phyloP scores from a whole-genome alignment of 2,888 invertebrate species.

The Apeira syringaria region DNA sequence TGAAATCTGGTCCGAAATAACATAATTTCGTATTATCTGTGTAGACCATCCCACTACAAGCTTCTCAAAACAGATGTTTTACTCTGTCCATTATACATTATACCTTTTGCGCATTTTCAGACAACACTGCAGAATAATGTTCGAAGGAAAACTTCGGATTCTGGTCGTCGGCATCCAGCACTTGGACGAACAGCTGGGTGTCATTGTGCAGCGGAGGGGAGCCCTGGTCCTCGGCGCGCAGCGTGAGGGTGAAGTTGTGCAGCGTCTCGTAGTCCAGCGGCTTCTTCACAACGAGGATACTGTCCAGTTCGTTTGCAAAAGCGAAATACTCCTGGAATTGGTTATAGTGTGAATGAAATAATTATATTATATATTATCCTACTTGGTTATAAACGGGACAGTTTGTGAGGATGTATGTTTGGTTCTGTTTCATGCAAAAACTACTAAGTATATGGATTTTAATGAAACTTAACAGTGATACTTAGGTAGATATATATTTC shows the following conservation, averaged over 20 bases:
- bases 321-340: slow-evolving; percentile 88
- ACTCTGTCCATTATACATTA: slow-evolving; percentile 1
- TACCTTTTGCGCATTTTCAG: slow-evolving; percentile 83
- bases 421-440: too few relatives aligned
- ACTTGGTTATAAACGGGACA: too few relatives aligned
- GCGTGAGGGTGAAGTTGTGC: slow-evolving; percentile 89
- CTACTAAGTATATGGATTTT: too few relatives aligned
- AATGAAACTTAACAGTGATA: too few relatives aligned
- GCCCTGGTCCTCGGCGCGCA: slow-evolving; percentile 92
- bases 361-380: too few relatives aligned
- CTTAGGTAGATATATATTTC: too few relatives aligned
- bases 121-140: slow-evolving; percentile 88
- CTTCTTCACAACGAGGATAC: slow-evolving; percentile 90
- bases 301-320: slow-evolving; percentile 93
- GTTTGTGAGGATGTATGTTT: too few relatives aligned
- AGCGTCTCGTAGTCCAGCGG: slow-evolving; percentile 93
- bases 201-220: slow-evolving; percentile 90
- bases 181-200: slow-evolving; percentile 88
- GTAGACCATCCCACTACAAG: too few relatives aligned
- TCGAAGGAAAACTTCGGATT: slow-evolving; percentile 92
- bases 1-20: too few relatives aligned
- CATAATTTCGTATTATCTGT: too few relatives aligned
- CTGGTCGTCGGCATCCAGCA: slow-evolving; percentile 96
- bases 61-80: too few relatives aligned
- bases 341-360: too few relatives aligned